These are phyloP conservation scores for Ruditapes philippinarum DNA, from an alignment of 1,140 invertebrate genomes.

Conservation along the genomic window DNA sequence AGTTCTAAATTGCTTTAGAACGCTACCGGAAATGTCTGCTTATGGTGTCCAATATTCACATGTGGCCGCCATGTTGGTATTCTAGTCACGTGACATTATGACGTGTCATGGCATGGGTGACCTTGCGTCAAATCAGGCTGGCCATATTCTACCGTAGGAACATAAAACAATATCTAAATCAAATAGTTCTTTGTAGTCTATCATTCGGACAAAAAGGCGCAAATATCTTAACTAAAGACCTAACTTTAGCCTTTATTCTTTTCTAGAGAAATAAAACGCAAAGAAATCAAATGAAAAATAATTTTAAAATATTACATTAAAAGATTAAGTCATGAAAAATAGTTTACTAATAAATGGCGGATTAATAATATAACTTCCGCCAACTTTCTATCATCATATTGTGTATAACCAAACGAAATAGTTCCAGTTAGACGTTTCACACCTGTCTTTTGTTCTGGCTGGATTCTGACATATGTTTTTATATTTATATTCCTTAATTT, in stretches of 20 bases:
- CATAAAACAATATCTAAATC: conserved; percentile 37
- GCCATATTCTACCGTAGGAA: conserved; percentile 43
- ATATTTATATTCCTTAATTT: conserved; percentile 4
- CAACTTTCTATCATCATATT: neutral
- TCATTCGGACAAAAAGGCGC: too few species aligned
- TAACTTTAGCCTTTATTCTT: too few species aligned
- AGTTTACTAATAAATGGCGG: neutral
- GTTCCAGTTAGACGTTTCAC: conserved; percentile 15
- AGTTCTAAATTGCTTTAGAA: conserved; percentile 63
- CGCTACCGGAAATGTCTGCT: conserved; percentile 40
- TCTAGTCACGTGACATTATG: conserved; percentile 57
- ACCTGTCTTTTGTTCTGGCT: conserved; percentile 2
- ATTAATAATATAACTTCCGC: neutral
- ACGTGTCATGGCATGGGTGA: conserved; percentile 24
- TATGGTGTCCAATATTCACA: conserved; percentile 27
- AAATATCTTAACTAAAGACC: too few species aligned
- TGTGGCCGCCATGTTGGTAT: conserved; percentile 62
- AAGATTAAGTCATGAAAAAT: neutral
- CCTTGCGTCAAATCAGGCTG: conserved; percentile 40
- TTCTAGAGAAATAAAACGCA: too few species aligned
- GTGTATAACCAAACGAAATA: neutral
- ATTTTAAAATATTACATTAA: neutral
- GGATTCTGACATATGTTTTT: neutral
- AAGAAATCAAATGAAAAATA: too few species aligned
- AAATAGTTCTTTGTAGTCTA: too few species aligned